phyloP scores from a whole-genome alignment of 2,888 invertebrate species.

The Resseliella maxima region DNA sequence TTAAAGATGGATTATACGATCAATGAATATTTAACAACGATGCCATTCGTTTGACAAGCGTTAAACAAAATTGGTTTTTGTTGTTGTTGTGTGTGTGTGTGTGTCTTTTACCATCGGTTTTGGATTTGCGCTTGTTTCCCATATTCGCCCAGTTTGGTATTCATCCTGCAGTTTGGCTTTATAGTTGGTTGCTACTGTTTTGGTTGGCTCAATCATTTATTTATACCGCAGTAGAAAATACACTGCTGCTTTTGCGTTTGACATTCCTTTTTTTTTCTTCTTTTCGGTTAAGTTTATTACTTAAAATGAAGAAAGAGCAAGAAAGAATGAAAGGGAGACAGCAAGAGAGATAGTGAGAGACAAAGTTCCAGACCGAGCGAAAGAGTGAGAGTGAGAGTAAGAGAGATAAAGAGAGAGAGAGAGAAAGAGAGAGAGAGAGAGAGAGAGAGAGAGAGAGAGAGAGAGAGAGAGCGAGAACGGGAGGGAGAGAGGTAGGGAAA shows the following conservation, averaged over 20 bases:
- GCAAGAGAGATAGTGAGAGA: no score
- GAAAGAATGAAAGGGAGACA: background rate
- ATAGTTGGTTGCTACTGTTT: slow-evolving; percentile 15
- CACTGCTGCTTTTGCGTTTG: background rate
- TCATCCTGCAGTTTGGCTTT: background rate
- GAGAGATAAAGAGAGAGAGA: background rate
- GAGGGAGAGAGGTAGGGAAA: no score
- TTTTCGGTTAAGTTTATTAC: background rate
- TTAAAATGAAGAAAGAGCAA: background rate
- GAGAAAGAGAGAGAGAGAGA: background rate
- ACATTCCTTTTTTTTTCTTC: background rate
- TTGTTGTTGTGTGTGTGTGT: background rate
- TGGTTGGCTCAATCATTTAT: slow-evolving; percentile 42
- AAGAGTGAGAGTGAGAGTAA: no score
- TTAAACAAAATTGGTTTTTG: slow-evolving; percentile 56
- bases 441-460: no score
- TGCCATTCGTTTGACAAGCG: slow-evolving; percentile 56
- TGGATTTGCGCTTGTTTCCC: background rate
- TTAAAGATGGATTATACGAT: slow-evolving; percentile 57
- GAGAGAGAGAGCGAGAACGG: background rate
- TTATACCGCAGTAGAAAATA: slow-evolving; percentile 10
- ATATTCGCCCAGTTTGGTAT: background rate
- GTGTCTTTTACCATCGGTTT: background rate
- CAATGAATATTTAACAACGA: slow-evolving; percentile 57
- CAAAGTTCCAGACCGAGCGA: no score